These are phyloP conservation scores for Lysandra bellargus DNA, from an alignment of 2,888 invertebrate genomes.

Conservation along the genomic window DNA sequence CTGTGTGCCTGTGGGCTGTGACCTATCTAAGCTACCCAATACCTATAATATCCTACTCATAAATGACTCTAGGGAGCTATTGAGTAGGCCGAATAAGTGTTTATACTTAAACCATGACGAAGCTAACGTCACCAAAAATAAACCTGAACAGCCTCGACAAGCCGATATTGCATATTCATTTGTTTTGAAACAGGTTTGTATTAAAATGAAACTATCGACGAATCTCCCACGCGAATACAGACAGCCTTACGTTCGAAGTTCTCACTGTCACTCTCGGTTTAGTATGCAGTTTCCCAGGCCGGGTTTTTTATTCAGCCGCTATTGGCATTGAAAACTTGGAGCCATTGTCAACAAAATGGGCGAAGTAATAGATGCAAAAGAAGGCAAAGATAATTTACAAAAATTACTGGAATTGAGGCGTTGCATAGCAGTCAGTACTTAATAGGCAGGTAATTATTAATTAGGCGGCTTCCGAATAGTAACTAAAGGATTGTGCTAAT, in stretches of 20 bases:
- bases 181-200: slow-evolving; percentile 37
- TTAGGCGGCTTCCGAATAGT: not conserved
- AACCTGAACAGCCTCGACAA: not conserved
- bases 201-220: slow-evolving; percentile 37
- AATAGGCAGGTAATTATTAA: not conserved
- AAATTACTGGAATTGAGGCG: not conserved
- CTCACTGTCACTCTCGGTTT: slow-evolving; percentile 40
- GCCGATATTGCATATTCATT: slow-evolving; percentile 15
- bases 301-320: slow-evolving; percentile 22
- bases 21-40: not conserved
- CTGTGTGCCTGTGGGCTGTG: no score
- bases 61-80: not conserved
- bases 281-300: slow-evolving; percentile 34
- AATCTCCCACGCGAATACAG: slow-evolving; percentile 38
- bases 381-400: not conserved
- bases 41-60: not conserved
- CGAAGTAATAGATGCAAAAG: not conserved
- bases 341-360: slow-evolving; percentile 1
- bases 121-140: not conserved
- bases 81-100: no score
- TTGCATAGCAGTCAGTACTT: not conserved
- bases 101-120: not conserved
- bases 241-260: slow-evolving; percentile 29
- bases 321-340: slow-evolving; percentile 16
- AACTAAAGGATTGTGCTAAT: not conserved